Conservation (phyloP, 2,797 vertebrate genomes). For the Rhadinocentrus ornatus region DNA sequence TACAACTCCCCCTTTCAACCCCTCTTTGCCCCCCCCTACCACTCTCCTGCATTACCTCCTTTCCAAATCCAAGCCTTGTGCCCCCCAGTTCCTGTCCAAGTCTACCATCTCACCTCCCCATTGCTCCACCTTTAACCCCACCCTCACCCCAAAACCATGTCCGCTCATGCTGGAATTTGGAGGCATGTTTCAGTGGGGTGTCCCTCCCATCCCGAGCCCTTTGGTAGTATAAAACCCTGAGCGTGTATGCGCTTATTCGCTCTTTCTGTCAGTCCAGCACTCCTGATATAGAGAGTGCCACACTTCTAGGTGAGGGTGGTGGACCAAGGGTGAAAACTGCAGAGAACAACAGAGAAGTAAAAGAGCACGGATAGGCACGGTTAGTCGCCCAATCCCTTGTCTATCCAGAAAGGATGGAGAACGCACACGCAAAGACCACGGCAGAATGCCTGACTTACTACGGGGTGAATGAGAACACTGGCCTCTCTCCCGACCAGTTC, state of each 20-base stretch:
- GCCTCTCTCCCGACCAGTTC: slow-evolving; percentile 87
- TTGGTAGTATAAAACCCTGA: slow-evolving; percentile 79
- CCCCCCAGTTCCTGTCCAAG: slow-evolving; percentile 72
- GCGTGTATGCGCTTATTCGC: slow-evolving; percentile 73
- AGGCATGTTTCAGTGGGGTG: slow-evolving; percentile 60
- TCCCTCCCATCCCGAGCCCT: slow-evolving; percentile 72
- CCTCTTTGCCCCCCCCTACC: slow-evolving; percentile 5
- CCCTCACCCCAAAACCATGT: slow-evolving; percentile 51
- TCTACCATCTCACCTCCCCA: slow-evolving; percentile 69
- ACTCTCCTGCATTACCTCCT: slow-evolving; percentile 63
- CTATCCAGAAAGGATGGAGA: slow-evolving; percentile 87
- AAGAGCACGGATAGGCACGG: slow-evolving; percentile 74
- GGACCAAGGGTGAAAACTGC: slow-evolving; percentile 73
- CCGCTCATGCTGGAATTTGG: slow-evolving; percentile 72
- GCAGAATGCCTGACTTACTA: slow-evolving; percentile 88
- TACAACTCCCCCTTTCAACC: slow-evolving; percentile 20
- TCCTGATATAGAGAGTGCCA: slow-evolving; percentile 80
- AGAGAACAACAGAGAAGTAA: slow-evolving; percentile 67
- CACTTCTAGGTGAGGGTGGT: slow-evolving; percentile 75
- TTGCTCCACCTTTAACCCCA: slow-evolving; percentile 69
- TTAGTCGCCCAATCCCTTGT: slow-evolving; percentile 67
- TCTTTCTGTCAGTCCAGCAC: slow-evolving; percentile 87
- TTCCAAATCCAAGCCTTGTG: slow-evolving; percentile 54
- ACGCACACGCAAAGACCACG: slow-evolving; percentile 82
- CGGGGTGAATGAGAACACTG: slow-evolving; percentile 84